Evolutionary conservation across 2,113 vertebrate species (phyloP).

Genomic region (Alouatta palliata): DNA sequence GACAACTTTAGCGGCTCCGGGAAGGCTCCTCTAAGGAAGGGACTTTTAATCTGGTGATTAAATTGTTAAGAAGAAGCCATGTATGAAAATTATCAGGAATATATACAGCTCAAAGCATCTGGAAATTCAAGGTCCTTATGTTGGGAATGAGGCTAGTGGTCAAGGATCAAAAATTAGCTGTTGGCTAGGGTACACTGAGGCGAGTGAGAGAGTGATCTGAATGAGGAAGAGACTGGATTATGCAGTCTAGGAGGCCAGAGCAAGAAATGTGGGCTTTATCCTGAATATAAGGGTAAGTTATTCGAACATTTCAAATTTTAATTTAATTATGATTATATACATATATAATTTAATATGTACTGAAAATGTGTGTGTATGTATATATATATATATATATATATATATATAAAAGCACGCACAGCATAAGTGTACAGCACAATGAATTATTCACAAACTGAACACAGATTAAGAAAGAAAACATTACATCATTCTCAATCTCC

Average conservation of each 20-base stretch:
- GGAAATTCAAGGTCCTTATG: not conserved
- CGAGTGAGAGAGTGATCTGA: accelerated
- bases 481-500: not conserved
- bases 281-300: not conserved
- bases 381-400: not conserved
- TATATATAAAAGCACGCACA: not conserved
- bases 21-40: not conserved
- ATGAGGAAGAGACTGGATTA: not conserved
- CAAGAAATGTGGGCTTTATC: not conserved
- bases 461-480: not conserved
- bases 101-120: not conserved
- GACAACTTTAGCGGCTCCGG: not conserved
- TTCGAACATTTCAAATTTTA: not conserved
- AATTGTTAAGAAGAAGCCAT: not conserved
- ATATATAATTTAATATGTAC: too few species aligned
- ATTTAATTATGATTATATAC: not conserved
- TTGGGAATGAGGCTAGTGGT: not conserved
- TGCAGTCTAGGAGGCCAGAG: not conserved
- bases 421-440: not conserved
- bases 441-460: not conserved
- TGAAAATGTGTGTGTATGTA: too few species aligned
- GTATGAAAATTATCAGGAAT: not conserved
- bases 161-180: not conserved
- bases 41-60: not conserved
- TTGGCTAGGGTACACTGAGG: not conserved